These are phyloP conservation scores for Periophthalmus modestus DNA, from an alignment of 2,113 vertebrate species.

Conservation along the genomic window DNA sequence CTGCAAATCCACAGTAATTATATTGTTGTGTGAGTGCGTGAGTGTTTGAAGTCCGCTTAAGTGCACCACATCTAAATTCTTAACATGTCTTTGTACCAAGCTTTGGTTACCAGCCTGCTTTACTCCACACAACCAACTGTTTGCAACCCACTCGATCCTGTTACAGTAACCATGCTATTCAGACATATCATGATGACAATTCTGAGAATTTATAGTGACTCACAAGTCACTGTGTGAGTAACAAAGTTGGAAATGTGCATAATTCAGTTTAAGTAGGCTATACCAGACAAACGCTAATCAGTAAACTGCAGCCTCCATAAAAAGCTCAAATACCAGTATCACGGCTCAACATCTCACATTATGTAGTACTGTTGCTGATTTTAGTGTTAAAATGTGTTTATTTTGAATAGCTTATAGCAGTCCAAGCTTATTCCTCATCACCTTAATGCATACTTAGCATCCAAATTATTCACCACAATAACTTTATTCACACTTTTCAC, in stretches of 20 bases:
- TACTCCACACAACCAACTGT: neutral
- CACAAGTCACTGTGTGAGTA: neutral
- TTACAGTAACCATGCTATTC: neutral
- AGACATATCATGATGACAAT: neutral
- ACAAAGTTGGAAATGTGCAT: neutral
- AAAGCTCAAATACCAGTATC: no score
- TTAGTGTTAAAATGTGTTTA: no score
- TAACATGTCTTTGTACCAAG: slow-evolving; percentile 1
- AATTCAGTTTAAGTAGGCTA: no score
- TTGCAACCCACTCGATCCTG: neutral
- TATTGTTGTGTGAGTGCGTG: neutral
- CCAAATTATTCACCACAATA: no score
- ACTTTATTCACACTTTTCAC: no score
- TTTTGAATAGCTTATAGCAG: no score
- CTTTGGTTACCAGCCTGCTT: neutral
- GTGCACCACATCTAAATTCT: slow-evolving; percentile 9
- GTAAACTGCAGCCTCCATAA: neutral
- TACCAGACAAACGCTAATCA: neutral
- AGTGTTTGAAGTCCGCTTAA: slow-evolving; percentile 2
- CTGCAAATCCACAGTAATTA: slow-evolving; percentile 3
- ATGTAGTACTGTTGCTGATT: no score
- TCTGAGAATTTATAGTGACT: neutral
- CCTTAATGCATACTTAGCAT: no score
- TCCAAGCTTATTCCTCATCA: no score
- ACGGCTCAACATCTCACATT: no score